These are phyloP conservation scores for Solenopsis fugax DNA, from an alignment of 1,140 invertebrate species.

Conservation along the genomic window DNA sequence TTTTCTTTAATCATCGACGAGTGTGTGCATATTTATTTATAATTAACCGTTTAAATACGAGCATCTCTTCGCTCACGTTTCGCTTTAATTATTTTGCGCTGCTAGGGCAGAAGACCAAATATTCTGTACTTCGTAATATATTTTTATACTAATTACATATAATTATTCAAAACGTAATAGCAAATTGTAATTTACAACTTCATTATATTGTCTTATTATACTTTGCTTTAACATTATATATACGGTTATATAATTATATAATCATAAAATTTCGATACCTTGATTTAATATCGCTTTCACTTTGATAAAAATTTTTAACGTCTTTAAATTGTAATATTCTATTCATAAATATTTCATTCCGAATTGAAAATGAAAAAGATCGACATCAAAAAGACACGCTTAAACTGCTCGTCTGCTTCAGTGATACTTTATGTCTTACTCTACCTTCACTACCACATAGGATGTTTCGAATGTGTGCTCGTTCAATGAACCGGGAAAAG, in stretches of 20 bases:
- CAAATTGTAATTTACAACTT: slow-evolving; percentile 2
- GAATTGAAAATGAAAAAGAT: slow-evolving; percentile 3
- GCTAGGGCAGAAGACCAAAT: not conserved
- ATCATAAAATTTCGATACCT: not conserved
- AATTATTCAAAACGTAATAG: not conserved
- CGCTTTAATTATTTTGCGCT: not conserved
- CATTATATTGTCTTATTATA: not conserved
- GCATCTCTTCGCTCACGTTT: not conserved
- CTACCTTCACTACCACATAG: not conserved
- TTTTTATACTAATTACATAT: not conserved
- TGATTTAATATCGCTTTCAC: not conserved
- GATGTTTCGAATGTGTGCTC: not conserved
- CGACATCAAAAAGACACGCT: not conserved
- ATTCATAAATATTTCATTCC: not conserved
- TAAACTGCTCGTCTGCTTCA: not conserved
- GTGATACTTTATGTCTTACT: not conserved
- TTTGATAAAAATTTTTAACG: not conserved
- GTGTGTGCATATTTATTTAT: not conserved
- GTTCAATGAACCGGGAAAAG: slow-evolving; percentile 59
- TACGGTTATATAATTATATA: not conserved
- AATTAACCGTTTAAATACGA: slow-evolving; percentile 3
- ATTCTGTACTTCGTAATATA: not conserved
- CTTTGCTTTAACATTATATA: not conserved
- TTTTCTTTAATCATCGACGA: not conserved
- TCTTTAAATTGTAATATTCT: no score